A percentile compares a stretch with the other conserved stretches of the same genome.
Evolutionary conservation across 2,888 invertebrate species (phyloP).

Genomic region (Junonia oenone): DNA sequence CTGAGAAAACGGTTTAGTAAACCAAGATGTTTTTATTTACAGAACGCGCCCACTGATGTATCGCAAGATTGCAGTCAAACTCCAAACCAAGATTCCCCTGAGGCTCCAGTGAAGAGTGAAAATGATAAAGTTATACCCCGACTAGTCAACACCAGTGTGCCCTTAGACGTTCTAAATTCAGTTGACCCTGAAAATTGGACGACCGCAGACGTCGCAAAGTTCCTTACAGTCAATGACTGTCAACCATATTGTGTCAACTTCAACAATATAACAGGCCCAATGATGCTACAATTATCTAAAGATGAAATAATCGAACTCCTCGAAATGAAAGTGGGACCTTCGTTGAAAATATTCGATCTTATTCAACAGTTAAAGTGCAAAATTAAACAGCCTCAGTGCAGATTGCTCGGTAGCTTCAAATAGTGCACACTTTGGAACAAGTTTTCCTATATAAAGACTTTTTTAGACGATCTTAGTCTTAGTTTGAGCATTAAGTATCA

Average conservation of each 20-base stretch:
- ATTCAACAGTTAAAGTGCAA: slow-evolving; percentile 94
- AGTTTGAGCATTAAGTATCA: slow-evolving; percentile 7
- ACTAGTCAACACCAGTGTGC: slow-evolving; percentile 78
- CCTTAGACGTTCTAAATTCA: slow-evolving; percentile 72
- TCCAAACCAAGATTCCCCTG: slow-evolving; percentile 36
- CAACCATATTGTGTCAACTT: slow-evolving; percentile 85
- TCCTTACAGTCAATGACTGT: slow-evolving; percentile 92
- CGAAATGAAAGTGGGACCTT: slow-evolving; percentile 96
- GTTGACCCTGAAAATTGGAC: slow-evolving; percentile 84
- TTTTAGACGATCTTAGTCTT: slow-evolving; percentile 5
- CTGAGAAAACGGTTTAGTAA: background rate
- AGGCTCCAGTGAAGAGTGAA: slow-evolving; percentile 35
- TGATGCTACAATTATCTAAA: slow-evolving; percentile 89
- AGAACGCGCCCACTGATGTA: slow-evolving; percentile 43
- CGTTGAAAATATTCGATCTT: slow-evolving; percentile 94
- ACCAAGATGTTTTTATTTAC: slow-evolving; percentile 24
- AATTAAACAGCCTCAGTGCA: slow-evolving; percentile 86
- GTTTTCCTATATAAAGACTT: slow-evolving; percentile 12
- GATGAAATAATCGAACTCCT: slow-evolving; percentile 94
- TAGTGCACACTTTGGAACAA: slow-evolving; percentile 33
- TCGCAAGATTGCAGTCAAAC: slow-evolving; percentile 46
- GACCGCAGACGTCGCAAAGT: slow-evolving; percentile 90
- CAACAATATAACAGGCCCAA: slow-evolving; percentile 87
- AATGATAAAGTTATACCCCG: slow-evolving; percentile 82
- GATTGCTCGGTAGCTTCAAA: slow-evolving; percentile 49